Evolutionary conservation across 1,140 invertebrate species (phyloP).

Genomic region (Meloidogyne floridensis): DNA sequence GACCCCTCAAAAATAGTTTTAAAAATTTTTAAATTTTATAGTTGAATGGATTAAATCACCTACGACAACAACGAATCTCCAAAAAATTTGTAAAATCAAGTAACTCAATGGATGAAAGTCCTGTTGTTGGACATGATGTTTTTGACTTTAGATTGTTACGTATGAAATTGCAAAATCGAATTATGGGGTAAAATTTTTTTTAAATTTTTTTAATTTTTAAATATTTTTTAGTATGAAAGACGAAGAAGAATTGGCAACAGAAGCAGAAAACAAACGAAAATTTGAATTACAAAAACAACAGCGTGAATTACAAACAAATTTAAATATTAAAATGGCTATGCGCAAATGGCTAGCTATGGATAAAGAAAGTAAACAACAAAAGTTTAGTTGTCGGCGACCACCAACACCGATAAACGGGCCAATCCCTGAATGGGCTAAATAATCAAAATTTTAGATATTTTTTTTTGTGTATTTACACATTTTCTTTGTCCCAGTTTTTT

Average conservation of each 20-base stretch:
- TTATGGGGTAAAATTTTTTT: slow-evolving; percentile 31
- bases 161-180: slow-evolving; percentile 36
- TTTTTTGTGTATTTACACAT: too few species aligned
- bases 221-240: slow-evolving; percentile 29
- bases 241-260: slow-evolving; percentile 37
- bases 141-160: slow-evolving; percentile 46
- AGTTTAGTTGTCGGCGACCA: neutral
- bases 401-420: neutral
- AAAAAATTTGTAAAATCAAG: neutral
- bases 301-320: slow-evolving; percentile 19
- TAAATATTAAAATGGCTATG: slow-evolving; percentile 51
- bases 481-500: too few species aligned
- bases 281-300: slow-evolving; percentile 34
- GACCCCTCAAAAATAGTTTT: too few species aligned
- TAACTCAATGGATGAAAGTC: slow-evolving; percentile 16
- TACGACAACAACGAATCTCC: slow-evolving; percentile 28
- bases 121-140: slow-evolving; percentile 37
- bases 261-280: slow-evolving; percentile 31
- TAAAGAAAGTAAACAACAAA: slow-evolving; percentile 27
- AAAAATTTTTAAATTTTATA: neutral
- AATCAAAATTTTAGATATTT: neutral
- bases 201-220: neutral
- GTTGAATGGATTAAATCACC: neutral
- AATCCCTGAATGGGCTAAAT: slow-evolving; percentile 22
- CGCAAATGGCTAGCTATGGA: slow-evolving; percentile 47